Evolutionary conservation across 64 coral and sea anemone genomes (phyloP).

Genomic region (Astreopora myriophthalma): DNA sequence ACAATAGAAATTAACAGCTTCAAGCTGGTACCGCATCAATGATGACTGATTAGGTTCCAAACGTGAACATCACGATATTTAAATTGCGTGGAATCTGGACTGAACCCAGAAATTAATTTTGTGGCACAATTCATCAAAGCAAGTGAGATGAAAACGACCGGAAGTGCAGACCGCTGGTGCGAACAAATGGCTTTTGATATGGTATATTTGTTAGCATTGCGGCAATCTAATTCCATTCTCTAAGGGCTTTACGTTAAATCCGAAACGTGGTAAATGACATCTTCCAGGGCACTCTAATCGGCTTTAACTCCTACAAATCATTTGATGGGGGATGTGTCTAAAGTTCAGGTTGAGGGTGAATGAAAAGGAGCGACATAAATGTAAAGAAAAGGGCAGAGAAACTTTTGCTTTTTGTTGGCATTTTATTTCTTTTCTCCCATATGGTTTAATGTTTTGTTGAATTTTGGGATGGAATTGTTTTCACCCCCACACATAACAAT

Average conservation of each 20-base stretch:
- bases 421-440: neutral
- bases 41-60: neutral
- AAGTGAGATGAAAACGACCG: conserved; percentile 5
- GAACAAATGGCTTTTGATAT: neutral
- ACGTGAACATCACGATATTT: neutral
- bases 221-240: neutral
- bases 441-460: no score
- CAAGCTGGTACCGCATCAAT: neutral
- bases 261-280: neutral
- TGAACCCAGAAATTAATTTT: neutral
- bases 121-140: neutral
- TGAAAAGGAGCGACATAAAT: neutral
- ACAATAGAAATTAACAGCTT: conserved; percentile 45
- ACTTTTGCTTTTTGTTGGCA: neutral
- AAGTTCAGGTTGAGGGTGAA: neutral
- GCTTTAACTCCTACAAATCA: neutral
- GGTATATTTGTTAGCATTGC: neutral
- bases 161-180: neutral
- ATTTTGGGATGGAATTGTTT: no score
- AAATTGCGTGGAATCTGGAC: neutral
- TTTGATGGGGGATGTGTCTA: neutral
- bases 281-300: neutral
- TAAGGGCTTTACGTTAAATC: neutral
- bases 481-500: neutral
- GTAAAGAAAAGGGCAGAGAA: neutral